Evolutionary conservation across 2,113 vertebrate genomes (phyloP).

Genomic region (Pantherophis guttatus): DNA sequence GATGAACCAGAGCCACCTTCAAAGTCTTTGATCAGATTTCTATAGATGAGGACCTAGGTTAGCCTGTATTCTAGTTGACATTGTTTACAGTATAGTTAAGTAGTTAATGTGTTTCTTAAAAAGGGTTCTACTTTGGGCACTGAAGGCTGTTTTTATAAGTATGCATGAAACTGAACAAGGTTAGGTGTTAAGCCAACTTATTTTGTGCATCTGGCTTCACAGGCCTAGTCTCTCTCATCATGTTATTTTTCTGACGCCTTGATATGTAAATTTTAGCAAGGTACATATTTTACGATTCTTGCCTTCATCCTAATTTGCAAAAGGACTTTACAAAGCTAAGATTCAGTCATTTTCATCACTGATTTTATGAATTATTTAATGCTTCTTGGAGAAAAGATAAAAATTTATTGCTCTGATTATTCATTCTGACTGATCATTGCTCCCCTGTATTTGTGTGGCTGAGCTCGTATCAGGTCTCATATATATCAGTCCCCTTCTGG

Average conservation of each 20-base stretch:
- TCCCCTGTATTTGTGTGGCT: background rate
- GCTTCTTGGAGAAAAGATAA: background rate
- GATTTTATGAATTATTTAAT: background rate
- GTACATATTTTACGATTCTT: background rate
- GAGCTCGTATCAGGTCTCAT: background rate
- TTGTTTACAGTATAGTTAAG: background rate
- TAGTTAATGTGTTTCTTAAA: background rate
- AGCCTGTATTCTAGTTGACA: background rate
- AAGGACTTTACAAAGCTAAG: background rate
- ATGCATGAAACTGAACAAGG: background rate
- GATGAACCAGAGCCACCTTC: background rate
- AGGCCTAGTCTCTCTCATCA: background rate
- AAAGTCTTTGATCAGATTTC: background rate
- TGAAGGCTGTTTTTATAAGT: background rate
- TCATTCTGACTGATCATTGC: background rate
- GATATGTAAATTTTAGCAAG: background rate
- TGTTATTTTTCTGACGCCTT: background rate
- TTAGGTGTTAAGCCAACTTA: background rate
- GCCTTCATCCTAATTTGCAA: background rate
- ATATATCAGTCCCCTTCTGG: background rate
- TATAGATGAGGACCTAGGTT: background rate
- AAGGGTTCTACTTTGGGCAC: background rate
- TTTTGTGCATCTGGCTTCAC: background rate
- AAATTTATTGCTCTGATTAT: background rate
- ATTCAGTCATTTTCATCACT: background rate